A percentile compares a stretch with the other conserved stretches of the same genome.
Conservation (phyloP, 92 coral and sea anemone genomes). For the Chrysogorgia sp. region DNA sequence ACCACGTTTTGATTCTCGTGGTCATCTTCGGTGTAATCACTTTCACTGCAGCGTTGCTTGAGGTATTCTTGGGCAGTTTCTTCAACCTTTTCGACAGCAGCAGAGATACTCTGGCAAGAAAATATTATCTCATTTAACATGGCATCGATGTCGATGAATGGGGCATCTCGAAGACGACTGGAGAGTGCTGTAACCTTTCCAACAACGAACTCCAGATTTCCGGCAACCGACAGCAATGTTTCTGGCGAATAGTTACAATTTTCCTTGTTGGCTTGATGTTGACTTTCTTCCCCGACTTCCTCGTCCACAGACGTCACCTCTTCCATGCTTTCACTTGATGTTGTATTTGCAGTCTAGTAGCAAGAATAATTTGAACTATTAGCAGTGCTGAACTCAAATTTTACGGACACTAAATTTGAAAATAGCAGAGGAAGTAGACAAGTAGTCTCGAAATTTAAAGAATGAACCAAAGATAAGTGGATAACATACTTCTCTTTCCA, state of each 20-base stretch:
- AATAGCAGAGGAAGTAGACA: too few relatives aligned
- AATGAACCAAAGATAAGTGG: neutral
- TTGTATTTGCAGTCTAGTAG: neutral
- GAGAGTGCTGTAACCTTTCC: conserved; percentile 12
- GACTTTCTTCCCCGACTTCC: neutral
- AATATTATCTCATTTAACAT: conserved; percentile 15
- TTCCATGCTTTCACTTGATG: neutral
- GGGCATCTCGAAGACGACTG: neutral
- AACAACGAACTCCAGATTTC: conserved; percentile 2
- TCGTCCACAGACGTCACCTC: neutral
- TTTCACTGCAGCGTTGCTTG: conserved; percentile 3
- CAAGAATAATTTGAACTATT: neutral
- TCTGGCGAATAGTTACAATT: conserved; percentile 17
- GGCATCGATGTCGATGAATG: conserved; percentile 1
- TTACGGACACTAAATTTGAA: too few relatives aligned
- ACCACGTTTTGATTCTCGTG: too few relatives aligned
- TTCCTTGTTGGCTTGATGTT: conserved; percentile 6
- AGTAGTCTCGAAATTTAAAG: too few relatives aligned
- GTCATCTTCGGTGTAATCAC: too few relatives aligned
- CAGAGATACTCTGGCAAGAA: conserved; percentile 4
- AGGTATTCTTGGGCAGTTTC: conserved; percentile 20
- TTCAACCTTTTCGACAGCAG: neutral
- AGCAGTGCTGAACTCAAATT: neutral
- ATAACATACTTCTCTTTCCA: neutral
- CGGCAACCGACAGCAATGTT: conserved; percentile 15